These are phyloP conservation scores for Orthosia cruda DNA, from an alignment of 2,888 invertebrate genomes.

Conservation along the genomic window DNA sequence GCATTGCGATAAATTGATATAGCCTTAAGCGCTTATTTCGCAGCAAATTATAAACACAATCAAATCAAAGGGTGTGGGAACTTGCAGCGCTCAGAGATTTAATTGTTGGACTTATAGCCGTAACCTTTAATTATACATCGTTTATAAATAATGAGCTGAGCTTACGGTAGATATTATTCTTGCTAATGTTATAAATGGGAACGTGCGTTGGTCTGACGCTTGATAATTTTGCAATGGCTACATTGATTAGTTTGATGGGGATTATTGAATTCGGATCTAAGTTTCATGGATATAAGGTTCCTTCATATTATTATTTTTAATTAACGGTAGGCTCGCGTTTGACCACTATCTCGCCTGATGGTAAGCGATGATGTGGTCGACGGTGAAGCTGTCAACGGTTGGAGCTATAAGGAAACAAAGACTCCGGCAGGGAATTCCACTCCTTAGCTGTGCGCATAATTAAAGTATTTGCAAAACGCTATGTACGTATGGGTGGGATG, in stretches of 20 bases:
- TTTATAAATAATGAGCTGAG: conserved; percentile 60
- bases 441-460: too few species aligned
- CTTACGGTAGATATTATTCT: conserved; percentile 47
- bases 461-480: too few species aligned
- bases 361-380: too few species aligned
- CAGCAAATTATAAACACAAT: conserved; percentile 47
- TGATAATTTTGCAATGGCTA: conserved; percentile 33
- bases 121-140: conserved; percentile 73
- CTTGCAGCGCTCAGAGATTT: conserved; percentile 73
- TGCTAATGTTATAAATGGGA: conserved; percentile 38
- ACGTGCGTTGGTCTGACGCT: conserved; percentile 18
- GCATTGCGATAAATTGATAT: conserved; percentile 8
- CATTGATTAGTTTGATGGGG: conserved; percentile 10
- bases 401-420: too few species aligned
- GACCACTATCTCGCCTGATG: too few species aligned
- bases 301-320: too few species aligned
- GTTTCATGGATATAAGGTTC: not conserved
- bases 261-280: not conserved
- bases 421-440: too few species aligned
- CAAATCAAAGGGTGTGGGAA: conserved; percentile 80
- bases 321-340: too few species aligned
- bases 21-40: conserved; percentile 70
- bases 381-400: too few species aligned
- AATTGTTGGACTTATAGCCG: conserved; percentile 74
- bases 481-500: too few species aligned